Base-by-base conservation (phyloP, 2,797 vertebrate species). In the Lepilemur septentrionalis region DNA sequence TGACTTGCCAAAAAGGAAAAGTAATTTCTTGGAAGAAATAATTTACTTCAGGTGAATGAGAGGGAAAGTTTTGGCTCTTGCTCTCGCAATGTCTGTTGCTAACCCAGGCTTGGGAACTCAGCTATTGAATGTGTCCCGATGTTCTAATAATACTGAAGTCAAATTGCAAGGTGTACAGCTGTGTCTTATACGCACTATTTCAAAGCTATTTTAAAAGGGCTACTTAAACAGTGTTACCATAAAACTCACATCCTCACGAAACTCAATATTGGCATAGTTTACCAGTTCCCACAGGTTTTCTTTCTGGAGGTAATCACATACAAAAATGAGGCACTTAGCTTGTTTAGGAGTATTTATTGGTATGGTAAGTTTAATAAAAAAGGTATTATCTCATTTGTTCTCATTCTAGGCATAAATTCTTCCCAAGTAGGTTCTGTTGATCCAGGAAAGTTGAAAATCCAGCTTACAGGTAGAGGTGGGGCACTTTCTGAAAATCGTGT, bases 1-100 rank as follows among this genome's bases (percentile, higher is more conserved):
- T 80, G 35, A 61, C 41, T 83, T 73, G 65, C 76, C 85, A 86
- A 73, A 96, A 82, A 46, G 38, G 8, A 57, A 86, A 87, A 94
- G 35, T 73, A 70, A 89, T 76, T 89, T 94, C 35, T 90, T 89
- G 88, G 92, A 96, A 95, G 79, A 92, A 93, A 85, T 93, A 11
- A 96, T 85, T 97, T 90, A 63, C 3, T 7, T 96, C 95, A 96
- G 72, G 92, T 78, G 48, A 41, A 94, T 92, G 61, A 87, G 41
- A 18, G 87, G 38, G 35, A 70, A 79, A 87, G 43, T 18, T 81
- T 7, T 73, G 48, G 14, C 25, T 79, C 22, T 59, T 57, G 61
- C 46, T 20, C 8, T 57, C 52, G 2, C 11, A 25, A 57, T 8
- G 8, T 81, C 41, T 8, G 8, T 81, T 18, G 81, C 13, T 23